These are phyloP conservation scores for Galeopterus variegatus DNA, from an alignment of 2,113 vertebrate species.

Conservation along the genomic window DNA sequence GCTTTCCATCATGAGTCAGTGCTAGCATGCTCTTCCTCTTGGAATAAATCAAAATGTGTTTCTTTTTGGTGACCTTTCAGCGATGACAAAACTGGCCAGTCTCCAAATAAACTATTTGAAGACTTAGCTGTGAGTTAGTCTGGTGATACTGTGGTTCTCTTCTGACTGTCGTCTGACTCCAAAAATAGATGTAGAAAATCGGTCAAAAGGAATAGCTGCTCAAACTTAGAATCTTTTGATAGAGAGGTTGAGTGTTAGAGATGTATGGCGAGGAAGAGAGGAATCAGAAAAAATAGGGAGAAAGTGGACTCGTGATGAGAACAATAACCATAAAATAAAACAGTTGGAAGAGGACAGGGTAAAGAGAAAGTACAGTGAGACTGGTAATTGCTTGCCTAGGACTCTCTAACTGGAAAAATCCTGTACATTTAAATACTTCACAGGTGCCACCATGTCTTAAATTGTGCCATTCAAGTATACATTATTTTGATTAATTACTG, in stretches of 20 bases:
- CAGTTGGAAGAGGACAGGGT: neutral
- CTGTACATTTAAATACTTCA: neutral
- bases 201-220: neutral
- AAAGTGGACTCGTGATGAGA: neutral
- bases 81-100: neutral
- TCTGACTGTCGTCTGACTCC: neutral
- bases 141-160: neutral
- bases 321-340: neutral
- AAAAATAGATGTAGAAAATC: neutral
- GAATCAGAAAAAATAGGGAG: neutral
- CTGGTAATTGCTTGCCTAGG: neutral
- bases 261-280: neutral
- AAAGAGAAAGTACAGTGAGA: neutral
- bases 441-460: neutral
- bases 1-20: neutral
- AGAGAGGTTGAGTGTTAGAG: neutral
- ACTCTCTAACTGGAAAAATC: neutral
- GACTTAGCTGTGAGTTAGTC: neutral
- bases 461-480: neutral
- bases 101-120: neutral
- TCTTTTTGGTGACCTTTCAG: neutral
- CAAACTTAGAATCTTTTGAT: neutral
- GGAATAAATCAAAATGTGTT: neutral
- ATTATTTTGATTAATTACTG: conserved; percentile 45
- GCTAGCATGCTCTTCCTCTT: neutral